Conservation (phyloP, 2,797 vertebrate species). For the Spatula versicolor region DNA sequence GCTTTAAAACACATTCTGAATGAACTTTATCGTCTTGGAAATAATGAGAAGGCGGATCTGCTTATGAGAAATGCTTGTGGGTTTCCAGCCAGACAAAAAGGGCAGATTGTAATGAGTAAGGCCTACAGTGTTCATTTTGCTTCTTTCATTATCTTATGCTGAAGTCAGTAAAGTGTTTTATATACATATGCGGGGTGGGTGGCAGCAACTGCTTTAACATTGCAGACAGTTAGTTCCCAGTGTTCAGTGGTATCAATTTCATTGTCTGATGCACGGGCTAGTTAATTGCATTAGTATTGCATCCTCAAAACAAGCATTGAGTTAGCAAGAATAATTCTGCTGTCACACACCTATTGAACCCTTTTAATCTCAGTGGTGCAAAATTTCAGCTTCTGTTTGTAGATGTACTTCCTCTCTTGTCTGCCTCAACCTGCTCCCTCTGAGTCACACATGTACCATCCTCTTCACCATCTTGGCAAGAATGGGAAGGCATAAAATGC, state of each 20-base stretch:
- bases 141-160: background rate
- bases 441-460: background rate
- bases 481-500: background rate
- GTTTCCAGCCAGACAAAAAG: background rate
- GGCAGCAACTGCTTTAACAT: background rate
- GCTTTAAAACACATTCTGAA: background rate
- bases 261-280: background rate
- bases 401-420: background rate
- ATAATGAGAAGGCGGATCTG: background rate
- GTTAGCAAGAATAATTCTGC: background rate
- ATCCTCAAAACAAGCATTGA: background rate
- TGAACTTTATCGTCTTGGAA: background rate
- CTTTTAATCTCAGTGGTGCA: background rate
- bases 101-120: background rate
- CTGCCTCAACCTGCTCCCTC: background rate
- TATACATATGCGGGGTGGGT: accelerated
- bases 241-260: too few relatives aligned
- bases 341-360: background rate
- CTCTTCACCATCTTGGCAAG: background rate
- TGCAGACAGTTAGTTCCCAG: background rate
- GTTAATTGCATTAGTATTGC: background rate
- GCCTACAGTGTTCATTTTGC: background rate
- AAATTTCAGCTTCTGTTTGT: background rate
- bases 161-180: background rate
- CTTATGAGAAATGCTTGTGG: background rate